A percentile compares a stretch with the other conserved stretches of the same genome.
Conservation (phyloP, 2,888 invertebrate genomes). For the Drosophila parthenogenetica region DNA sequence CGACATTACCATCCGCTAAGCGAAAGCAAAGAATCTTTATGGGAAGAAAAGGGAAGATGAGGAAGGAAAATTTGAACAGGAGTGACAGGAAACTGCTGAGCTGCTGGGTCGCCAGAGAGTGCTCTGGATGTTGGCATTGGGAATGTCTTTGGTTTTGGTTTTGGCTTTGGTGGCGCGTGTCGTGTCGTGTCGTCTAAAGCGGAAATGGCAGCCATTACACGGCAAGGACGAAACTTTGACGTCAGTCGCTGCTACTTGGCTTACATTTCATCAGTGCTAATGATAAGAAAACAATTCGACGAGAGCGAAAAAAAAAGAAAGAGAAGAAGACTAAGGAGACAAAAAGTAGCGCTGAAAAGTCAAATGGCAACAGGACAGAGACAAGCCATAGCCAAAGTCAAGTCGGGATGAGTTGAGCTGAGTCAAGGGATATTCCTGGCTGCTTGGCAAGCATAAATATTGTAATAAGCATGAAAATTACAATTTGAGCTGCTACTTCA, state of each 20-base stretch:
- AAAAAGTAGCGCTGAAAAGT: conserved; percentile 26
- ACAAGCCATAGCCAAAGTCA: conserved; percentile 34
- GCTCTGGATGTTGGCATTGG: conserved; percentile 16
- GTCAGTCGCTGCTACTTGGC: conserved; percentile 50
- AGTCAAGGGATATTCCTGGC: conserved; percentile 37
- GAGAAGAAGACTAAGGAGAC: conserved; percentile 2
- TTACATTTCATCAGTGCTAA: conserved; percentile 77
- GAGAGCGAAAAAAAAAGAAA: conserved; percentile 4
- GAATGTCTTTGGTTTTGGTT: conserved; percentile 31
- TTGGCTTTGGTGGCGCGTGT: conserved; percentile 52
- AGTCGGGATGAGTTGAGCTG: conserved; percentile 3
- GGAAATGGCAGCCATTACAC: conserved; percentile 75
- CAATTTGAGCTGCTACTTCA: conserved; percentile 62
- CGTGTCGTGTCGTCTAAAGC: conserved; percentile 62
- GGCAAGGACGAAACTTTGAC: conserved; percentile 66
- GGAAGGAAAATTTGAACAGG: not conserved
- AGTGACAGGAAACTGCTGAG: conserved; percentile 10
- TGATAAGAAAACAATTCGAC: conserved; percentile 78
- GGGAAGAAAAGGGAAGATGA: not conserved
- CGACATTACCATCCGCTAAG: conserved; percentile 18
- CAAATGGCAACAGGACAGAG: conserved; percentile 46
- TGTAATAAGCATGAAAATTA: conserved; percentile 79
- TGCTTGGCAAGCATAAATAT: conserved; percentile 76
- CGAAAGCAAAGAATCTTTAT: not conserved
- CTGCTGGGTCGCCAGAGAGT: conserved; percentile 6